Evolutionary conservation across 1,140 invertebrate species (phyloP), one percentile per base, ranked within the genome.

Genomic region (Triops cancriformis): DNA sequence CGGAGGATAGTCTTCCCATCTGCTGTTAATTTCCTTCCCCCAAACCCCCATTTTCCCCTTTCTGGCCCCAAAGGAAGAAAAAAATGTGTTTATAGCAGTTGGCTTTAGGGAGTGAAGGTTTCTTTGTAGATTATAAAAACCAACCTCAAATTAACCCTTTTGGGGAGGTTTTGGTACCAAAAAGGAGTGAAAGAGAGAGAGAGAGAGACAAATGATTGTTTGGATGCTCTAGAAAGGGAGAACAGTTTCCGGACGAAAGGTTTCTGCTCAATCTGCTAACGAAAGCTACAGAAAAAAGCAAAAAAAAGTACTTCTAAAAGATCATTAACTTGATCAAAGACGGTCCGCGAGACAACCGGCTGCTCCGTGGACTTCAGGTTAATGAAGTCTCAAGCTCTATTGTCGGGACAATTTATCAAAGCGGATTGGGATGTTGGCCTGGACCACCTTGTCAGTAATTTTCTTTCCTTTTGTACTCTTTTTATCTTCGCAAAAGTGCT

Each of bases 371-470:
- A 64, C 51, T 23, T 23, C 51, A 64, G 51, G 51, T 64, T 64
- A 64, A 64, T 64, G 51, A 64, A 64, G 51, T 23, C n/a, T 64
- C 51, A 23, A 64, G 51, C 51, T 64, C 51, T 9, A 64, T 64
- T 64, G 51, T 64, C 51, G 51, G 51, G 51, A 64, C 51, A 64
- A 64, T 64, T 64, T 64, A 64, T 64, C 51, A 64, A 64, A 64
- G 51, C 14, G 51, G 51, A 64, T 64, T 64, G 51, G n/a, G 51
- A 64, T 64, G 51, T 23, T 64, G 51, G 51, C 51, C 18, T 23
- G 51, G 51, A 64, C 51, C 51, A 64, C 51, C 51, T 64, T 64
- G 51, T 64, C 51, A 23, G 51, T 64, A 64, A 23, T n/a, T 18
- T 64, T 64, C 23, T 64, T 9, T 64, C 18, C 51, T 64, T 64